A percentile compares a stretch with the other conserved stretches of the same genome.
These are phyloP conservation scores for Babylonia areolata DNA, from an alignment of 1,140 invertebrate species.

Conservation along the genomic window DNA sequence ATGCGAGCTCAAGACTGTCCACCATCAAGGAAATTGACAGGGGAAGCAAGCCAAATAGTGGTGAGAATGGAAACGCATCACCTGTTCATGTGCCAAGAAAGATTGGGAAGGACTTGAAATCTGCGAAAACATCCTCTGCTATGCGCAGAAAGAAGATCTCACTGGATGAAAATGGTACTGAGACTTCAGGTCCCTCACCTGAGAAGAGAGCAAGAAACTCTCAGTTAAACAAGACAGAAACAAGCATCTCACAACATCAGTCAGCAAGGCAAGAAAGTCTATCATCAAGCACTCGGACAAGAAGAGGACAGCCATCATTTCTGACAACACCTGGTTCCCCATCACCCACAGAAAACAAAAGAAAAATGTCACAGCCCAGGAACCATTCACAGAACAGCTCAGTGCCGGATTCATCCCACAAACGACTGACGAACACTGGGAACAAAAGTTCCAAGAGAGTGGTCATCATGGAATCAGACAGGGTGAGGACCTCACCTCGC, in stretches of 20 bases:
- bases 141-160: background rate
- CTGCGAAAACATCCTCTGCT: background rate
- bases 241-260: background rate
- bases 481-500: background rate
- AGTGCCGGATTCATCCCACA: background rate
- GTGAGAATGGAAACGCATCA: background rate
- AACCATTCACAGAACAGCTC: background rate
- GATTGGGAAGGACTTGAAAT: background rate
- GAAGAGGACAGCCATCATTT: background rate
- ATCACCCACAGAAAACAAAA: background rate
- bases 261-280: background rate
- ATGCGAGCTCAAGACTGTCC: background rate
- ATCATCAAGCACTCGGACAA: background rate
- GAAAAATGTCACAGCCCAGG: background rate
- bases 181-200: background rate
- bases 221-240: background rate
- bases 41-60: background rate
- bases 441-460: background rate
- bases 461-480: background rate
- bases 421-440: background rate
- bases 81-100: background rate
- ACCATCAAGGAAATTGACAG: background rate
- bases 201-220: background rate
- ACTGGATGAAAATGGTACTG: background rate
- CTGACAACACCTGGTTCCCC: background rate